Percentiles rank a stretch among this genome's conserved stretches.
phyloP scores from a whole-genome alignment of 1,140 invertebrate species.

The Atopsyche davidsoni region DNA sequence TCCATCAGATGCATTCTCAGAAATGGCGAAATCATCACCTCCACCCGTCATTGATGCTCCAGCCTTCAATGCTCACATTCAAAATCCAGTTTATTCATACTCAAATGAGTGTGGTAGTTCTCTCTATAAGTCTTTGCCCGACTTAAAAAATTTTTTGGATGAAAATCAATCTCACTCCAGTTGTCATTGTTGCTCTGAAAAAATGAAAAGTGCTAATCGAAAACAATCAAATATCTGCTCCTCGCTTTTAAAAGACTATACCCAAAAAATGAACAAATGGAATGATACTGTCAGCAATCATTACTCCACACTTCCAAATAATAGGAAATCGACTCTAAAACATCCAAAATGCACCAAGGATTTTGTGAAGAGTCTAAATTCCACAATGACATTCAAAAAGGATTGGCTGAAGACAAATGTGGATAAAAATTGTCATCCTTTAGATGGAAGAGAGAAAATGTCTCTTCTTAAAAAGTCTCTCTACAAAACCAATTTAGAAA shows the following conservation, averaged over 20 bases:
- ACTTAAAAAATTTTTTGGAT: conserved; percentile 15
- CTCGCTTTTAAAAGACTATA: conserved; percentile 42
- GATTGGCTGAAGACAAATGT: conserved; percentile 5
- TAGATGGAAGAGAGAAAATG: background rate
- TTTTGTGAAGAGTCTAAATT: conserved; percentile 39
- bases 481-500: background rate
- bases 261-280: conserved; percentile 47
- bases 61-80: background rate
- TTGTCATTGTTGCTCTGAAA: background rate
- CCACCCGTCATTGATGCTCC: conserved; percentile 1
- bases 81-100: background rate
- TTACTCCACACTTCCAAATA: conserved; percentile 34
- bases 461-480: background rate
- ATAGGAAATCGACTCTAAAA: conserved; percentile 1
- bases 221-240: conserved; percentile 33
- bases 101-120: conserved; percentile 5
- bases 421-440: background rate
- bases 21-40: no score
- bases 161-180: background rate
- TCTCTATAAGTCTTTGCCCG: conserved; percentile 24
- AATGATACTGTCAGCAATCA: conserved; percentile 43
- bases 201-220: conserved; percentile 3
- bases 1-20: no score
- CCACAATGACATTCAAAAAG: conserved; percentile 35
- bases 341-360: conserved; percentile 35